Percentiles rank a stretch among this genome's conserved stretches.
phyloP scores from a whole-genome alignment of 2,113 vertebrate species.

The Salminus brasiliensis region DNA sequence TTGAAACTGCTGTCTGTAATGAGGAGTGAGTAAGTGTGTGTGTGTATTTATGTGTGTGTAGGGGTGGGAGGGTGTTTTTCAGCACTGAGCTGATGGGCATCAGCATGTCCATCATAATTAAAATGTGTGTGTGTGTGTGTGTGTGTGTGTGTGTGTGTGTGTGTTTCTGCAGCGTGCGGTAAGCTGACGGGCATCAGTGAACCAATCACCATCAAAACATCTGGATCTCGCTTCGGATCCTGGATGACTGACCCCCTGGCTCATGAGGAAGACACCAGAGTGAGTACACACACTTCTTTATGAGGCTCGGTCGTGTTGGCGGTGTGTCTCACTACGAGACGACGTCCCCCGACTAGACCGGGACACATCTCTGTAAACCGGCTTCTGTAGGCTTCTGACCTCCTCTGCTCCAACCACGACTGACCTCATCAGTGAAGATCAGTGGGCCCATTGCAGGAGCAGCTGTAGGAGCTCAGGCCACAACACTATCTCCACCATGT shows the following conservation, averaged over 20 bases:
- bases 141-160: not conserved
- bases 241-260: constrained; percentile 98
- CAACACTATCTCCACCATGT: no score
- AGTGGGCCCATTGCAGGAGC: no score
- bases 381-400: no score
- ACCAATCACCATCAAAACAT: constrained; percentile 93
- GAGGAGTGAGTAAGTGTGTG: not conserved
- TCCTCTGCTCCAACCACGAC: no score
- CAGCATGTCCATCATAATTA: not conserved
- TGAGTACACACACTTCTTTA: constrained; percentile 66
- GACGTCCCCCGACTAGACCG: no score
- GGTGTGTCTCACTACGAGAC: no score
- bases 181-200: constrained; percentile 96
- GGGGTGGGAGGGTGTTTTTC: not conserved
- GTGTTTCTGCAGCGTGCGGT: constrained; percentile 84
- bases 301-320: no score
- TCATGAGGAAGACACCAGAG: constrained; percentile 93
- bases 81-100: not conserved
- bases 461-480: no score
- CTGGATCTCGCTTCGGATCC: constrained; percentile 94
- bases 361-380: no score
- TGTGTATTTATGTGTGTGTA: no score
- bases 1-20: not conserved
- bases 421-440: no score
- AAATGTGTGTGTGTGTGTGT: constrained; percentile 6